Percentiles rank a stretch among this genome's conserved stretches.
Conservation (phyloP, 2,888 invertebrate species). For the Eubasilissa splendida region DNA sequence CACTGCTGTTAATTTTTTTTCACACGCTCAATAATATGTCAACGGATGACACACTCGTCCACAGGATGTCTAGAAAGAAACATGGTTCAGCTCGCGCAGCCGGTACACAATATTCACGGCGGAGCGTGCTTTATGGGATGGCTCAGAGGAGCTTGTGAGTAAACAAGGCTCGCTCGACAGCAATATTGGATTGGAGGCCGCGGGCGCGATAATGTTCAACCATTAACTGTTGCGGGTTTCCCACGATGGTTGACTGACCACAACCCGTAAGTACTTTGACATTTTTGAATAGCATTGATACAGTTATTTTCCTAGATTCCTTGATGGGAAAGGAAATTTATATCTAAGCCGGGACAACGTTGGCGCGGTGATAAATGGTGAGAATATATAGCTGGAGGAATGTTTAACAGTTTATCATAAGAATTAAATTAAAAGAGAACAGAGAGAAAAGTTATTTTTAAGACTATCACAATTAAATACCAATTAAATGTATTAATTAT, state of each 20-base stretch:
- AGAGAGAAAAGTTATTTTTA: no score
- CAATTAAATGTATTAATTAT: no score
- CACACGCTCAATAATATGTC: background rate
- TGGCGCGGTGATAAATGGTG: no score
- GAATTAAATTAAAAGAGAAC: no score
- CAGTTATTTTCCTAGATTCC: conserved; percentile 16
- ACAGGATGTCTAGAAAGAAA: background rate
- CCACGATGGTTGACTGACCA: conserved; percentile 17
- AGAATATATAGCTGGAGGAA: no score
- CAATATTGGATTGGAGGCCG: conserved; percentile 32
- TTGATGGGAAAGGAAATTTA: conserved; percentile 5
- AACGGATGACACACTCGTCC: conserved; percentile 4
- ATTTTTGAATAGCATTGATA: conserved; percentile 20
- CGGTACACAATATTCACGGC: background rate
- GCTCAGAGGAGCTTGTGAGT: conserved; percentile 7
- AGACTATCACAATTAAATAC: no score
- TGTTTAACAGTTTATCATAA: no score
- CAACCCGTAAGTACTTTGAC: conserved; percentile 4
- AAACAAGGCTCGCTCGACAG: conserved; percentile 17
- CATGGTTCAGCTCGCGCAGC: background rate
- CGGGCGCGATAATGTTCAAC: background rate
- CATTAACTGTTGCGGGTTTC: conserved; percentile 11
- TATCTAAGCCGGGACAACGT: background rate
- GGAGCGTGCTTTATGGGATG: conserved; percentile 24
- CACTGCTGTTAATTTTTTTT: background rate